A percentile compares a stretch with the other conserved stretches of the same genome.
phyloP scores from a whole-genome alignment of 1,140 invertebrate species.

The Trachymyrmex cornetzi region DNA sequence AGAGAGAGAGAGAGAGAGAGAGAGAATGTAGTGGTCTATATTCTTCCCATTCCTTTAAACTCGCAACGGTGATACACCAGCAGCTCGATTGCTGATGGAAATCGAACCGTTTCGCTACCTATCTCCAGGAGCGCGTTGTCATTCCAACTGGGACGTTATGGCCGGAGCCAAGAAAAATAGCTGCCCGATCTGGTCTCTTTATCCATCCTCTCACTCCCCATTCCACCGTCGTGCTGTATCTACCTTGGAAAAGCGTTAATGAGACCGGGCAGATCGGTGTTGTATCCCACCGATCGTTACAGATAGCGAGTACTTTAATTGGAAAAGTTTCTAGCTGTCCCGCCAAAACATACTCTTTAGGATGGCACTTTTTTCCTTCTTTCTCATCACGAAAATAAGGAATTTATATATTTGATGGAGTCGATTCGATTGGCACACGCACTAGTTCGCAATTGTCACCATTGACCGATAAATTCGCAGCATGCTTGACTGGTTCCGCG shows the following conservation, averaged over 20 bases:
- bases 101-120: constrained; percentile 68
- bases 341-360: constrained; percentile 41
- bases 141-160: constrained; percentile 67
- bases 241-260: constrained; percentile 76
- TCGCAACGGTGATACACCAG: constrained; percentile 62
- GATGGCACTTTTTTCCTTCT: background rate
- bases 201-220: background rate
- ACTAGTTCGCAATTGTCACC: background rate
- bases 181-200: constrained; percentile 21
- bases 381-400: constrained; percentile 61
- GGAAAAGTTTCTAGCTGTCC: constrained; percentile 74
- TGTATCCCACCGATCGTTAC: constrained; percentile 66
- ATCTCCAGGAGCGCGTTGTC: constrained; percentile 66
- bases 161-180: constrained; percentile 73
- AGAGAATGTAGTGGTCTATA: constrained; percentile 14
- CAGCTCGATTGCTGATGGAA: constrained; percentile 59
- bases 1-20: too few species aligned
- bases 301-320: constrained; percentile 74
- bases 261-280: constrained; percentile 72
- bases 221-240: constrained; percentile 62
- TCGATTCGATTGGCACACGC: background rate
- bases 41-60: constrained; percentile 44
- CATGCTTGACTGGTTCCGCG: constrained; percentile 22
- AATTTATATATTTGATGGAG: constrained; percentile 70
- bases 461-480: constrained; percentile 45